Conservation (phyloP, 2,888 invertebrate genomes). For the Lacanobia oleracea region DNA sequence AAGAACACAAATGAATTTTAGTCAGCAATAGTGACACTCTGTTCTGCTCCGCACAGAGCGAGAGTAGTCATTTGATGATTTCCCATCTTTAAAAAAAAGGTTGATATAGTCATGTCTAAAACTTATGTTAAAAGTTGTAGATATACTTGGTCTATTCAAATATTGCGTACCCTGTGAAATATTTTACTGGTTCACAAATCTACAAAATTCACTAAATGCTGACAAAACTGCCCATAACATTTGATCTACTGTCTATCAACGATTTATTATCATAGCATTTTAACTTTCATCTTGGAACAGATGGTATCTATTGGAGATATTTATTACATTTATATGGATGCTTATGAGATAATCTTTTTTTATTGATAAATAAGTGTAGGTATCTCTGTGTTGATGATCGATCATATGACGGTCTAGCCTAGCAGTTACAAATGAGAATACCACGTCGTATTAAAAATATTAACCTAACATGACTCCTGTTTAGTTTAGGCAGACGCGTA, state of each 20-base stretch:
- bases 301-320: slow-evolving; percentile 44
- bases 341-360: slow-evolving; percentile 20
- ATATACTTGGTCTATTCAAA: too few species aligned
- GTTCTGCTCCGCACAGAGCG: too few species aligned
- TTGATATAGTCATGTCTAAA: too few species aligned
- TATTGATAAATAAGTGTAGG: slow-evolving; percentile 27
- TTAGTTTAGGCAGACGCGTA: too few species aligned
- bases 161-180: not conserved
- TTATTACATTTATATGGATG: slow-evolving; percentile 41
- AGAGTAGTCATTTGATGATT: too few species aligned
- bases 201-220: slow-evolving; percentile 30
- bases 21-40: too few species aligned
- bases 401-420: not conserved
- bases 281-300: slow-evolving; percentile 56
- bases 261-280: slow-evolving; percentile 40
- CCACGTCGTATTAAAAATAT: too few species aligned
- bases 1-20: too few species aligned
- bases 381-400: not conserved
- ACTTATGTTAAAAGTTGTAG: too few species aligned
- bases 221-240: slow-evolving; percentile 32
- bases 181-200: slow-evolving; percentile 22
- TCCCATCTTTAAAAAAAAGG: too few species aligned
- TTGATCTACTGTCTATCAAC: slow-evolving; percentile 47
- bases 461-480: too few species aligned
- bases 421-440: too few species aligned